Percentiles rank a stretch among this genome's conserved stretches.
phyloP scores from a whole-genome alignment of 2,888 invertebrate species.

The Agrotis ipsilon region DNA sequence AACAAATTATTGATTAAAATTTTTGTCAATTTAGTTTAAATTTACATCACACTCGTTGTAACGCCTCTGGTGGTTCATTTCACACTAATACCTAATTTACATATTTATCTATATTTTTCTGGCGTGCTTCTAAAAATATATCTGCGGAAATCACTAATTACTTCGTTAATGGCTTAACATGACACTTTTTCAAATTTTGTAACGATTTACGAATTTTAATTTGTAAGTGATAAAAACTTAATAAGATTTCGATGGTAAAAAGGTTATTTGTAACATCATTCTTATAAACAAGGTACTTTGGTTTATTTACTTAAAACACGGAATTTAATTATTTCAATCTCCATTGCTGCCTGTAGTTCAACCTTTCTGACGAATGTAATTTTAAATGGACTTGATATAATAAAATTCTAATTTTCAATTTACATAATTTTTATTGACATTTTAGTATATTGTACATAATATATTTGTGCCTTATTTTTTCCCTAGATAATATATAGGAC shows the following conservation, averaged over 20 bases:
- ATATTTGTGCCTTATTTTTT: too few relatives aligned
- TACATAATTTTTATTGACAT: too few relatives aligned
- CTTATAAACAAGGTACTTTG: neutral
- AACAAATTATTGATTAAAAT: too few relatives aligned
- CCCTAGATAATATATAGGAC: too few relatives aligned
- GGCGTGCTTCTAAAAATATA: conserved; percentile 4
- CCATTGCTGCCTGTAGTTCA: too few relatives aligned
- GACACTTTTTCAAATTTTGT: neutral
- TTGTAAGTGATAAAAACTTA: too few relatives aligned
- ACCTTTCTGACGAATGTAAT: too few relatives aligned
- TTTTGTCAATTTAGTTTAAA: too few relatives aligned
- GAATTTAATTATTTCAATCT: neutral
- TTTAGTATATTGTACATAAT: too few relatives aligned
- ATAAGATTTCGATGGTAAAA: neutral
- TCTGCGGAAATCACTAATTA: conserved; percentile 26
- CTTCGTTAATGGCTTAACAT: neutral
- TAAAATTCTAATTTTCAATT: too few relatives aligned
- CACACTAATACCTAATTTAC: neutral
- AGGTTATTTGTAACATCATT: neutral
- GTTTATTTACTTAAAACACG: neutral
- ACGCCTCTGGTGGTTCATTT: conserved; percentile 10
- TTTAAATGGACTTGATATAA: too few relatives aligned
- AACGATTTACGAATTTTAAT: neutral
- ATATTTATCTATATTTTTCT: conserved; percentile 6
- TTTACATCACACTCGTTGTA: too few relatives aligned